These are phyloP conservation scores for Dasyornis broadbenti DNA, from an alignment of 2,113 vertebrate species.

Conservation along the genomic window DNA sequence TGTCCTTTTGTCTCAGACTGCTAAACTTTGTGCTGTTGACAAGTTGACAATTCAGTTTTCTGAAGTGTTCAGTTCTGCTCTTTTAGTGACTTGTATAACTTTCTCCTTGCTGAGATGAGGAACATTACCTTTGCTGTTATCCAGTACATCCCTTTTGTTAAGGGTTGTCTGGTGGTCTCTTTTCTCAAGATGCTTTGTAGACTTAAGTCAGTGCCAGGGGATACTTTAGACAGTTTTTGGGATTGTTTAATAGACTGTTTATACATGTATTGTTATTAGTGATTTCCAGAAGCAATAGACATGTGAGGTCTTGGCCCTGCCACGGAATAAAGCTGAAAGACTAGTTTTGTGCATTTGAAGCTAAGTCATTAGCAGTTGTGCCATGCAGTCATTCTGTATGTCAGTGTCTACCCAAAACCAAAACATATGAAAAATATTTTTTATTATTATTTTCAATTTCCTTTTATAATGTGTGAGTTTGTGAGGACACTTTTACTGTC, in stretches of 20 bases:
- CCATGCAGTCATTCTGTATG: not conserved
- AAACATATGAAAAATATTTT: not conserved
- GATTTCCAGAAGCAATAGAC: not conserved
- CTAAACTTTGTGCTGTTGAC: not conserved
- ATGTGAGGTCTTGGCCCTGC: not conserved
- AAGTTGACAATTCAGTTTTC: not conserved
- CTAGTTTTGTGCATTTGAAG: not conserved
- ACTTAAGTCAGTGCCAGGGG: not conserved
- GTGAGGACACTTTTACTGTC: not conserved
- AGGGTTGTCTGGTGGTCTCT: not conserved
- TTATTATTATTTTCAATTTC: not conserved
- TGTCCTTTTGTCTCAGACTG: not conserved
- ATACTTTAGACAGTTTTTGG: not conserved
- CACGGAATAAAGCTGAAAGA: not conserved
- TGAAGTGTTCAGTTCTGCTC: not conserved
- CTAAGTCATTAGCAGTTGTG: not conserved
- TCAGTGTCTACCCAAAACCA: not conserved
- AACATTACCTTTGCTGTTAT: not conserved
- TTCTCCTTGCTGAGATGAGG: not conserved
- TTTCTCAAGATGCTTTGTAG: not conserved
- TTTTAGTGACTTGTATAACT: not conserved
- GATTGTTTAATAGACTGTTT: not conserved
- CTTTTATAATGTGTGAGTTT: not conserved
- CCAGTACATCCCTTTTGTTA: not conserved
- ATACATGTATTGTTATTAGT: not conserved